Evolutionary conservation across 2,113 vertebrate genomes (phyloP).

Genomic region (Mobula hypostoma): DNA sequence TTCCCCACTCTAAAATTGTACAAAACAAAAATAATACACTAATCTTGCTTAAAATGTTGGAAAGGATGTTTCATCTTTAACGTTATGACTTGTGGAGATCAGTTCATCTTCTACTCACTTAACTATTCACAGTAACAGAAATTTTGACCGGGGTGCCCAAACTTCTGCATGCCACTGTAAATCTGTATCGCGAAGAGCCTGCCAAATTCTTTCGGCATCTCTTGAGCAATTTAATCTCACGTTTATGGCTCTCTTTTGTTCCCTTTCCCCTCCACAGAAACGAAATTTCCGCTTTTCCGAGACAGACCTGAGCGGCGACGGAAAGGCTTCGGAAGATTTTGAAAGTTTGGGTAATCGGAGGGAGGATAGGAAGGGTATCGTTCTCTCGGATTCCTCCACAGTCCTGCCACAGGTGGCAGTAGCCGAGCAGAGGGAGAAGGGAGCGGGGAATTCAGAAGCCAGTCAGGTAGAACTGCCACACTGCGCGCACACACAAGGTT

Average conservation of each 20-base stretch:
- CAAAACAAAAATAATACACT: too few species aligned
- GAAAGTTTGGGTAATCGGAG: slow-evolving; percentile 44
- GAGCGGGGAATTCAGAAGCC: not conserved
- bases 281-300: not conserved
- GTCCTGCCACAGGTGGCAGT: slow-evolving; percentile 41
- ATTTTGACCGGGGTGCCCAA: too few species aligned
- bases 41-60: too few species aligned
- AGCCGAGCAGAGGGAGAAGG: not conserved
- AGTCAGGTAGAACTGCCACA: not conserved
- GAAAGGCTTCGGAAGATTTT: slow-evolving; percentile 30
- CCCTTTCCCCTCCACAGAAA: not conserved
- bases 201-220: not conserved
- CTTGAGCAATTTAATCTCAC: not conserved
- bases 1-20: too few species aligned
- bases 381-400: slow-evolving; percentile 39
- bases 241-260: not conserved
- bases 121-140: too few species aligned
- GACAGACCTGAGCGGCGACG: not conserved
- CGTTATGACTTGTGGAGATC: too few species aligned
- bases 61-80: too few species aligned
- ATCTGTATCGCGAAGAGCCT: not conserved
- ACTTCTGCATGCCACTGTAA: too few species aligned
- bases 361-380: slow-evolving; percentile 42
- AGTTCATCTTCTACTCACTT: too few species aligned
- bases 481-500: not conserved